Conservation (phyloP, 2,888 invertebrate genomes). For the Sinohyriopsis cumingii region DNA sequence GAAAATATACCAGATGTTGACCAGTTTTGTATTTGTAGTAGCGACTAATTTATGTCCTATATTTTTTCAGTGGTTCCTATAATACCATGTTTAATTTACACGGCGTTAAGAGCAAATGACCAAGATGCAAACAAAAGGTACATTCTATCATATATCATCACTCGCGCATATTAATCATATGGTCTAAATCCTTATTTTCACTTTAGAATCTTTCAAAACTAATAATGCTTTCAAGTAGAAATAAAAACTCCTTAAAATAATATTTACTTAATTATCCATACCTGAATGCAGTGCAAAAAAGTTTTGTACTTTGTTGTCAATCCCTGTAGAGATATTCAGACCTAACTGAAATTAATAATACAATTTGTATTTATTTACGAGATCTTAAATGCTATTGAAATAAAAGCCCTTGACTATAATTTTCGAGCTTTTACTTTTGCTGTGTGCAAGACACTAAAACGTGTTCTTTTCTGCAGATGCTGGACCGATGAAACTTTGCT, state of each 20-base stretch:
- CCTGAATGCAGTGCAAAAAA: too few species aligned
- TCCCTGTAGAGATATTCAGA: too few species aligned
- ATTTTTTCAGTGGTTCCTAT: slow-evolving; percentile 44
- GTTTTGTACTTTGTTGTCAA: too few species aligned
- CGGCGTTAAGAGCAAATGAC: slow-evolving; percentile 30
- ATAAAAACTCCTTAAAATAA: too few species aligned
- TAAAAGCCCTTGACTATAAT: too few species aligned
- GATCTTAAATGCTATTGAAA: not conserved
- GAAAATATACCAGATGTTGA: too few species aligned
- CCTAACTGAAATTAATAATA: not conserved
- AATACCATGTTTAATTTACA: slow-evolving; percentile 44
- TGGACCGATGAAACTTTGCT: slow-evolving; percentile 52
- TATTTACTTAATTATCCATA: too few species aligned
- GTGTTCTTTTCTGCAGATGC: slow-evolving; percentile 46
- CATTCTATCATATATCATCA: not conserved
- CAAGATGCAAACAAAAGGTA: slow-evolving; percentile 25
- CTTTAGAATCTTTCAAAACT: not conserved
- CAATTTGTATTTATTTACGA: not conserved
- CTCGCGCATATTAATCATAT: not conserved
- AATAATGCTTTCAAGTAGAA: too few species aligned
- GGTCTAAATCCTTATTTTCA: not conserved
- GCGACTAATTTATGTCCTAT: not conserved
- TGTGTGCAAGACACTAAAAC: not conserved
- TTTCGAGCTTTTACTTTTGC: not conserved
- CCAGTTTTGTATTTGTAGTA: not conserved